Base-by-base conservation (phyloP, 1,140 invertebrate genomes). In the Pseudomyrmex sp. region DNA sequence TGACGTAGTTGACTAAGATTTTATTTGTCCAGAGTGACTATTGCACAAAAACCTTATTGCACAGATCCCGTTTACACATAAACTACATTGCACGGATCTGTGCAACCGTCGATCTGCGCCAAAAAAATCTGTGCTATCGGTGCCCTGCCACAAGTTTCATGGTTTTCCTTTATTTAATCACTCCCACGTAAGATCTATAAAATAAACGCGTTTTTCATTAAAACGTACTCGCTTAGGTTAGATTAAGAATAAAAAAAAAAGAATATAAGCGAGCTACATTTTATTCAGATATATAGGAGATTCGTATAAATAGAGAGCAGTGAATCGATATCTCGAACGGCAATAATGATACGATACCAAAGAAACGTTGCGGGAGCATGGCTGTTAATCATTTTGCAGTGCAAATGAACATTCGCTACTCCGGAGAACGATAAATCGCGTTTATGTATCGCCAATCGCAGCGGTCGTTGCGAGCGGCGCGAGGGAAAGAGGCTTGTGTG, bases 321-420 rank as follows among this genome's bases (percentile, higher is more conserved):
- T 23, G n/a, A 80, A 72, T 80, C 76, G 23, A 80, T 80, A 80
- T 80, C 44, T 61, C 76, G 12, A 23, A 12, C 20, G 46, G 44
- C 66, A 50, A 70, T 80, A 80, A 80, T 59, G 65, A 79, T 59
- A 54, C 44, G 52, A 79, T 79, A 79, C 65, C 15, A 79, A 79
- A 79, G 76, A 79, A 79, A 79, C 44, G 44, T 58, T 69, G 44
- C 54, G 35, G n/a, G n/a, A 77, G 48, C 8, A 15, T 76, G 5
- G 12, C 13, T 46, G 74, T 65, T 76, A 76, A 66, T 26, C 26
- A 13, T 66, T 77, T 76, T 54, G 48, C 61, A 54, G 18, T 66
- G 4, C 44, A n/a, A 75, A 50, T 62, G 46, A 62, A 74, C 35
- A 44, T 13, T 46, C 48, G 44, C 44, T 59, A 73, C 18, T 61